A percentile compares a stretch with the other conserved stretches of the same genome.
Conservation (phyloP, 2,797 vertebrate species). For the Danio albolineatus region DNA sequence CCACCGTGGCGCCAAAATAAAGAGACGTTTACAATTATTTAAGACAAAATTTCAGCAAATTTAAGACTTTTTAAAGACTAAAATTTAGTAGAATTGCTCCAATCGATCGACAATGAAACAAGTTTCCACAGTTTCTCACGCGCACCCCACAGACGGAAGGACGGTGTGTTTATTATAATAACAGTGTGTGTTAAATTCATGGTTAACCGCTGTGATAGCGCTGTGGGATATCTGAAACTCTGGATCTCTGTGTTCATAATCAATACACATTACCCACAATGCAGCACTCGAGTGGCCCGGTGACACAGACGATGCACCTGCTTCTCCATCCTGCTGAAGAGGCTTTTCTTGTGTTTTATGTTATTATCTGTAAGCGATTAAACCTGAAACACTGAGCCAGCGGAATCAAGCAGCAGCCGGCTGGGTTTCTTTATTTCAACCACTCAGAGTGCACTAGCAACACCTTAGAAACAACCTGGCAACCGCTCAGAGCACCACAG, state of each 20-base stretch:
- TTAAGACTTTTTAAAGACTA: too few relatives aligned
- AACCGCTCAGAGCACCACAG: too few relatives aligned
- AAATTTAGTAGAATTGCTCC: too few relatives aligned
- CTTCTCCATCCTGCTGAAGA: not conserved
- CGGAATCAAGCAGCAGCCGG: too few relatives aligned
- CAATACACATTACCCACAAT: constrained; percentile 56
- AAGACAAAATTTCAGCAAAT: too few relatives aligned
- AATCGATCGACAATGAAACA: too few relatives aligned
- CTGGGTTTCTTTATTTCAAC: too few relatives aligned
- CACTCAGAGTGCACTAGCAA: too few relatives aligned
- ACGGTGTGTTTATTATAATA: not conserved
- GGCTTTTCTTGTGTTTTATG: not conserved
- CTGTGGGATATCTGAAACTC: not conserved
- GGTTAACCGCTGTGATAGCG: constrained; percentile 1
- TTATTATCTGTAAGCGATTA: not conserved
- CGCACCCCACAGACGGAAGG: not conserved
- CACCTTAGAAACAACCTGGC: too few relatives aligned
- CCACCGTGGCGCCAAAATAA: too few relatives aligned
- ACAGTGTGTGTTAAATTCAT: not conserved
- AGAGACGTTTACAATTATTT: too few relatives aligned
- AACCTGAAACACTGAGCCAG: not conserved
- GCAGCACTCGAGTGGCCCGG: constrained; percentile 39
- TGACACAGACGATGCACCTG: not conserved
- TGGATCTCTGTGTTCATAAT: constrained; percentile 39
- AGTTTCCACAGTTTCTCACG: not conserved